These are phyloP conservation scores for Xenops minutus DNA, from an alignment of 2,797 vertebrate species.

Conservation along the genomic window DNA sequence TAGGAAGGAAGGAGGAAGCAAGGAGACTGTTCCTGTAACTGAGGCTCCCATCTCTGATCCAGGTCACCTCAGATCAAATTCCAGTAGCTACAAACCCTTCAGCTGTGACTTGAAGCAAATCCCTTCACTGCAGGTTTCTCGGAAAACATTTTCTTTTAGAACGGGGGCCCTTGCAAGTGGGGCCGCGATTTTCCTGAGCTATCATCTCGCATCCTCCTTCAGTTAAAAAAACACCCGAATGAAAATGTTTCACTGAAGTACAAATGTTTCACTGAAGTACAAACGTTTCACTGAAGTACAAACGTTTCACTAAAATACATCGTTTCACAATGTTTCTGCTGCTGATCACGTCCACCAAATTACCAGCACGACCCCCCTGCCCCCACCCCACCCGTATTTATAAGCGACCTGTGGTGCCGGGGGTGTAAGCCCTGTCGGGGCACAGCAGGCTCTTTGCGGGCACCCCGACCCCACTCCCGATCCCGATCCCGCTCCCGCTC, in stretches of 20 bases:
- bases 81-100: not conserved
- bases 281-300: not conserved
- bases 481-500: not conserved
- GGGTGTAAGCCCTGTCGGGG: not conserved
- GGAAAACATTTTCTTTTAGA: not conserved
- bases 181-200: not conserved
- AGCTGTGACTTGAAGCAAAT: not conserved
- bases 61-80: not conserved
- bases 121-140: not conserved
- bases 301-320: not conserved
- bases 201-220: not conserved
- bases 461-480: not conserved
- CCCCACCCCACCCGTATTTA: too few relatives aligned
- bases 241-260: not conserved
- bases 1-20: not conserved
- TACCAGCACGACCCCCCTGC: rapidly evolving
- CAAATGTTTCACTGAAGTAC: not conserved
- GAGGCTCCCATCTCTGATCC: not conserved
- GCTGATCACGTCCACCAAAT: not conserved
- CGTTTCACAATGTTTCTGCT: not conserved
- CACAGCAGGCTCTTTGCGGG: not conserved
- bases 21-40: not conserved
- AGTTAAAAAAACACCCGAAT: rapidly evolving
- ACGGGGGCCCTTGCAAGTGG: not conserved
- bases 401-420: not conserved